Percentiles rank a stretch among this genome's conserved stretches.
phyloP scores from a whole-genome alignment of 2,888 invertebrate genomes.

The Pocota personata region DNA sequence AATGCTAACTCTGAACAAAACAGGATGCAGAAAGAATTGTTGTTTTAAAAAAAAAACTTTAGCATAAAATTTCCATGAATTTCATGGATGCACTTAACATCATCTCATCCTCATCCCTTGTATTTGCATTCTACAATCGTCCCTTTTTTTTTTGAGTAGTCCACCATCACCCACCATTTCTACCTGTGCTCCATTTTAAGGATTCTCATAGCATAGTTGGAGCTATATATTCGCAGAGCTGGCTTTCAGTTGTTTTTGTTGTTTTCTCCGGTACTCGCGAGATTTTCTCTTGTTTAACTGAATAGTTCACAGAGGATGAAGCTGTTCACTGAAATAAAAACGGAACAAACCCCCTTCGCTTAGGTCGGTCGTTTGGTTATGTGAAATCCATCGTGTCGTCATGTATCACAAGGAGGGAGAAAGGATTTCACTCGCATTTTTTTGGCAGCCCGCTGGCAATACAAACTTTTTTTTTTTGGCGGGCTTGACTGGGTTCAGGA shows the following conservation, averaged over 20 bases:
- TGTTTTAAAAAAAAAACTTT: constrained; percentile 48
- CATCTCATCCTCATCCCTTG: constrained; percentile 59
- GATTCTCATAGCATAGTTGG: constrained; percentile 7
- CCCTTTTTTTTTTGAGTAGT: constrained; percentile 5
- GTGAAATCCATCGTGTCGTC: constrained; percentile 50
- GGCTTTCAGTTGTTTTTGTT: constrained; percentile 31
- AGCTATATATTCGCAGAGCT: constrained; percentile 33
- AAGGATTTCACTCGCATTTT: not conserved
- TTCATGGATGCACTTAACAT: constrained; percentile 77
- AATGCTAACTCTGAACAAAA: constrained; percentile 60
- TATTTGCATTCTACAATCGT: constrained; percentile 60
- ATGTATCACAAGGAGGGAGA: constrained; percentile 40
- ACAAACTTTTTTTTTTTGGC: not conserved
- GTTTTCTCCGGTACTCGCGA: constrained; percentile 22
- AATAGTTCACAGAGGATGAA: constrained; percentile 51
- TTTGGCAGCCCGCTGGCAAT: not conserved
- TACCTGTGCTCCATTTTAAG: constrained; percentile 49
- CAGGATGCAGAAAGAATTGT: constrained; percentile 41
- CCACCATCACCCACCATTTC: not conserved
- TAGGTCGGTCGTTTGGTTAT: constrained; percentile 18
- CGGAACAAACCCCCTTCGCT: not conserved
- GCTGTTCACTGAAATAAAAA: constrained; percentile 25
- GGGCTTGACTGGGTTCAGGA: constrained; percentile 32
- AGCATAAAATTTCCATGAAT: constrained; percentile 77
- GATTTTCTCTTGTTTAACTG: constrained; percentile 41